Evolutionary conservation across 2,888 invertebrate species (phyloP).

Genomic region (Agonopterix heracliana): DNA sequence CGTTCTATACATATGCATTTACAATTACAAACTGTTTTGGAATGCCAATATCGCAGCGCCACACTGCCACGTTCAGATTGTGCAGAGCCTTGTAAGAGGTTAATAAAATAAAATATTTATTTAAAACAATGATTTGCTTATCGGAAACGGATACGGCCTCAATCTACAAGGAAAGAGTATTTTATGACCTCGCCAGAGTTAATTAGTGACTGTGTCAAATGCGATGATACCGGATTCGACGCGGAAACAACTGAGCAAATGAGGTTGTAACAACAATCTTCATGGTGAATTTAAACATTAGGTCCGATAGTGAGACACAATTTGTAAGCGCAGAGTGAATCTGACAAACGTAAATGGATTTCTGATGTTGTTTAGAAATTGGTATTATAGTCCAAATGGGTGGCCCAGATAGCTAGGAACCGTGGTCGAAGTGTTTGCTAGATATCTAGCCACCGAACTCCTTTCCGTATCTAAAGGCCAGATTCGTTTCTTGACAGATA

Average conservation of each 20-base stretch:
- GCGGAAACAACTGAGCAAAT: conserved; percentile 25
- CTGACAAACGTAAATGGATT: background rate
- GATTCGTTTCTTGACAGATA: background rate
- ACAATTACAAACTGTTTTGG: background rate
- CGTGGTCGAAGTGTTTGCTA: too few relatives aligned
- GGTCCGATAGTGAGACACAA: conserved; percentile 20
- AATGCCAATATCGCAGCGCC: conserved; percentile 9
- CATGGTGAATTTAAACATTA: conserved; percentile 22
- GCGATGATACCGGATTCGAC: conserved; percentile 29
- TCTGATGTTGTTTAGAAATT: too few relatives aligned
- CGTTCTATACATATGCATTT: background rate
- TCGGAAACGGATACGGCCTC: conserved; percentile 22
- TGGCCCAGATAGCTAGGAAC: too few relatives aligned
- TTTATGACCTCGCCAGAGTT: conserved; percentile 27
- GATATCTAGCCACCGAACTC: too few relatives aligned
- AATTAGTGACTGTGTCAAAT: conserved; percentile 40
- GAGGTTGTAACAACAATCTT: conserved; percentile 24
- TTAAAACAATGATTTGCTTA: conserved; percentile 10
- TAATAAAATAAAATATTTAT: conserved; percentile 5
- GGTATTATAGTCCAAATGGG: too few relatives aligned
- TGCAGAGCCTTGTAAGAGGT: background rate
- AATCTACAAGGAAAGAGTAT: conserved; percentile 24
- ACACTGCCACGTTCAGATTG: background rate
- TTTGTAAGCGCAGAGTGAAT: conserved; percentile 15
- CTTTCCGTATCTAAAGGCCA: too few relatives aligned